Base-by-base conservation (phyloP, 1,140 invertebrate species). In the Nasonia giraulti region DNA sequence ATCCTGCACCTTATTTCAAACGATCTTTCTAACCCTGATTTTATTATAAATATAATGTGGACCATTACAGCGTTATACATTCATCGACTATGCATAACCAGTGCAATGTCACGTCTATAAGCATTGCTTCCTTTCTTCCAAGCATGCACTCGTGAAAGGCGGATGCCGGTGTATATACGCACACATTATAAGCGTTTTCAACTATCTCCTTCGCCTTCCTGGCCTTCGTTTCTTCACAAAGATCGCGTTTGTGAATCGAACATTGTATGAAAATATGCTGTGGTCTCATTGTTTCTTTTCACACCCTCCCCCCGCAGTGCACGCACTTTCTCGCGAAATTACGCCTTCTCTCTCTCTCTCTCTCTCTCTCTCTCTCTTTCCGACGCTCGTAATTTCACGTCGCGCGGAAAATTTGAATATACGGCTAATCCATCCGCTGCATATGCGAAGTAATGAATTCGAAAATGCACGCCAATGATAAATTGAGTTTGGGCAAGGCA, bases 61-160 rank as follows among this genome's bases (percentile, higher is more conserved):
- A 62, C 17, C 55, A 40, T 44, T 44, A 40, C 7, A 10, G 47
- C 47, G 10, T 50, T 62, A 62, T 62, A 62, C 12, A 76, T 76
- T n/a, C 27, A 78, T 78, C 44, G 12, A 12, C 47, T 79, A 27
- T 27, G 31, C 77, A 79, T 66, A 79, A 79, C 8, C 55, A 66
- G 77, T 37, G 77, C 77, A 79, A 79, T 79, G 77, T 79, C 77
- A 79, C 40, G 77, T 79, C 10, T 76, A 27, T 27, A 76, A 50
- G 8, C 11, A 50, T 44, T 12, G 74, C 74, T 76, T 76, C 74
- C 74, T 76, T 76, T 75, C 33, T 14, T 23, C 2, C 50, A 20
- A 27, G 27, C 50, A 55, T 55, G 44, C n/a, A 27, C 40, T 76
- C 23, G 74, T 47, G 74, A 76, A 76, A 76, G 74, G 40, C 74